These are phyloP conservation scores for Pseudomyrmex concolor DNA, from an alignment of 1,140 invertebrate species.

Conservation along the genomic window DNA sequence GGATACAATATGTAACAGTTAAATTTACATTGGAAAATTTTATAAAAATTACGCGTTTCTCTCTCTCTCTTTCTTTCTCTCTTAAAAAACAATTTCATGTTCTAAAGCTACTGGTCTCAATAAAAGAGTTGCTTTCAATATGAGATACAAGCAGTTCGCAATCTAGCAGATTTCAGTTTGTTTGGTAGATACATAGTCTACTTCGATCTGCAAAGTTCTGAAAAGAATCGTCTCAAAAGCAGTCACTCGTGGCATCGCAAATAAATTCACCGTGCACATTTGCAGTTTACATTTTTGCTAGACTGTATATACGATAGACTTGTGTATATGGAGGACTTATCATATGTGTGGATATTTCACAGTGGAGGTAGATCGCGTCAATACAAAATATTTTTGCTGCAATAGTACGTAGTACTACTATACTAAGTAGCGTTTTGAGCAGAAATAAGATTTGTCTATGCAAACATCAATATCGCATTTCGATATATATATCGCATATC, in stretches of 20 bases:
- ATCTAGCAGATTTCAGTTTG: conserved; percentile 1
- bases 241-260: conserved; percentile 17
- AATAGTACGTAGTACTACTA: too few species aligned
- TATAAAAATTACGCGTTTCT: background rate
- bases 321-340: background rate
- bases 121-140: background rate
- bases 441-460: too few species aligned
- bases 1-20: too few species aligned
- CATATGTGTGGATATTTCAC: background rate
- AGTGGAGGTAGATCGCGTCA: too few species aligned
- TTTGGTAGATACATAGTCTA: conserved; percentile 5
- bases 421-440: too few species aligned
- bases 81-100: conserved; percentile 12
- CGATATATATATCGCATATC: too few species aligned
- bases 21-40: background rate
- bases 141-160: conserved; percentile 1
- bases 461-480: too few species aligned
- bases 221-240: conserved; percentile 23
- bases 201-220: background rate
- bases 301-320: conserved; percentile 1
- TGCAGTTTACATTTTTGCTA: conserved; percentile 26
- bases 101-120: background rate
- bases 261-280: conserved; percentile 23
- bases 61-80: background rate
- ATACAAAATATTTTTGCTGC: too few species aligned